Evolutionary conservation across 1,140 invertebrate species (phyloP).

Genomic region (Acromyrmex echinatior): DNA sequence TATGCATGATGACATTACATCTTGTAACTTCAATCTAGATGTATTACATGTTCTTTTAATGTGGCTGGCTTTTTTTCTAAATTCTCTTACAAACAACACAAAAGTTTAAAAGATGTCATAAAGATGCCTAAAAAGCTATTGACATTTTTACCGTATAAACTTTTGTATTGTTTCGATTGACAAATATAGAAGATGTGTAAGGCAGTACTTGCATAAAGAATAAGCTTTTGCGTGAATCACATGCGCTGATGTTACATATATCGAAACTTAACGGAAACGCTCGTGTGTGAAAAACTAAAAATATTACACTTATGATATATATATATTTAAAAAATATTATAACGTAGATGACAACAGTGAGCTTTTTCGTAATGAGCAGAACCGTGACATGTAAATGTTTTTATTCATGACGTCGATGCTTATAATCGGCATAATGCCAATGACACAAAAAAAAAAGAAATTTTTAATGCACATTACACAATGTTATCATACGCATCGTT

Average conservation of each 20-base stretch:
- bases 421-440: too few species aligned
- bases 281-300: neutral
- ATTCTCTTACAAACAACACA: conserved; percentile 8
- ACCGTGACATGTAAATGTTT: neutral
- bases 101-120: conserved; percentile 3
- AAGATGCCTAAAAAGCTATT: neutral
- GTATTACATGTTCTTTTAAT: neutral
- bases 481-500: conserved; percentile 5
- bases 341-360: neutral
- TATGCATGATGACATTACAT: conserved; percentile 6
- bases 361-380: neutral
- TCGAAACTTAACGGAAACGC: conserved; percentile 20
- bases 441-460: neutral
- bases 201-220: conserved; percentile 17
- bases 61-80: neutral
- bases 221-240: conserved; percentile 17
- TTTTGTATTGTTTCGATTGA: conserved; percentile 20
- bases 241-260: conserved; percentile 3
- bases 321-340: conserved; percentile 10
- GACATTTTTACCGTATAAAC: conserved; percentile 25
- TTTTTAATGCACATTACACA: neutral
- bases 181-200: conserved; percentile 12
- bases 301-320: neutral
- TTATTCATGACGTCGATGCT: neutral
- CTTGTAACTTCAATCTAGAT: conserved; percentile 1